Base-by-base conservation (phyloP, 1,140 invertebrate genomes). In the Pseudomyrmex pallidus region DNA sequence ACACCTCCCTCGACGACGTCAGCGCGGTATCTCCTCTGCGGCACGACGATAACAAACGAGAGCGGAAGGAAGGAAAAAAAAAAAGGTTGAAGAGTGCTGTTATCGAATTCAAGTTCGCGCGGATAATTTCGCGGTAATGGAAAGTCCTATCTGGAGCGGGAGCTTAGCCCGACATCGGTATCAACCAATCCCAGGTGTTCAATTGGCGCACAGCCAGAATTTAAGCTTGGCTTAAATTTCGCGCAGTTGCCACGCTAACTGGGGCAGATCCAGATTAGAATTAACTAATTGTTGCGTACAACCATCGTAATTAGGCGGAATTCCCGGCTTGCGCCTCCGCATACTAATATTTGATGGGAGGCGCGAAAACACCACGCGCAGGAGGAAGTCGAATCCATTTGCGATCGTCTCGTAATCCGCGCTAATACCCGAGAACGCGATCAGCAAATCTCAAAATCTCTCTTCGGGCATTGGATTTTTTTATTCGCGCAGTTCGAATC, bases 251-350 rank as follows among this genome's bases (percentile, higher is more conserved):
- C 54, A 46, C 56, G 80, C 17, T 63, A 89, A 88, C 80, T 88
- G 15, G 87, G 87, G 25, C 87, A 86, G 84, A 72, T 86, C 82
- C 78, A 84, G 87, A 89, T 89, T 89, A 88, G 87, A 88, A 88
- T 89, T 89, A 89, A 88, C 87, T 89, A 87, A 89, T 89, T 89
- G 87, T 85, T 88, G 84, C 87, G 78, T 89, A 87, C 35, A 35
- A 73, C 82, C 54, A 68, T 72, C 73, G 57, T 87, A 87, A 87
- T 87, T 87, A 84, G 82, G 62, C 63, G 64, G 63, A 48, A 74
- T 78, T 59, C 46, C 62, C 67, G 59, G 52, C n/a, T 13, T 48
- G 66, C 76, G 57, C 54, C 35, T 9, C 78, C 66, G 46, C 77
- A 44, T 66, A 50, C 85, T 70, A 83, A 76, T 85, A 85, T 59